Conservation (phyloP, 2,888 invertebrate species). For the Ctena decussata region DNA sequence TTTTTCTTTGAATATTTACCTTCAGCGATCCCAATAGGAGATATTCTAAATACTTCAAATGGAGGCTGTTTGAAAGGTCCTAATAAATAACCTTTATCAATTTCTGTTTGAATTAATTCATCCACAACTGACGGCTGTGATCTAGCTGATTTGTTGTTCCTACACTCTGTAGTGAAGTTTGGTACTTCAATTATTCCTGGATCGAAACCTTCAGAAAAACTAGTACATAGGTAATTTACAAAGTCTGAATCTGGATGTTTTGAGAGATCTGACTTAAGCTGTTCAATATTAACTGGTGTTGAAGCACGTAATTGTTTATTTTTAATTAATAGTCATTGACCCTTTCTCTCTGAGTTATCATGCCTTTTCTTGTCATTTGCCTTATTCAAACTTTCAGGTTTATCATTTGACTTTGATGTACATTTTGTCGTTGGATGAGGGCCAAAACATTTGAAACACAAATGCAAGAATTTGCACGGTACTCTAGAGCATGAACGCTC, state of each 20-base stretch:
- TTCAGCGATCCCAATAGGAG: constrained; percentile 43
- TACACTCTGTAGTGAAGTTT: neutral
- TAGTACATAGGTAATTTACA: neutral
- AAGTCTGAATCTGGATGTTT: neutral
- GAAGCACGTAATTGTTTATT: too few species aligned
- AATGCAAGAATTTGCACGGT: neutral
- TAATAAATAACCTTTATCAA: neutral
- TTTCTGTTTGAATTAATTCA: neutral
- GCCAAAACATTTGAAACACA: neutral
- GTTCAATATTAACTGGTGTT: too few species aligned
- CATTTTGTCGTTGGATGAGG: neutral
- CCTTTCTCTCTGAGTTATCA: neutral
- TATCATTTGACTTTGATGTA: neutral
- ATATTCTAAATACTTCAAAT: neutral
- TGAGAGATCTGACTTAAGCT: neutral
- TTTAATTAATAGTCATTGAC: neutral
- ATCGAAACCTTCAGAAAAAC: neutral
- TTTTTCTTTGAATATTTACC: constrained; percentile 57
- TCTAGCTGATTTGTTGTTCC: neutral
- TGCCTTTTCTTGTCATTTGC: neutral
- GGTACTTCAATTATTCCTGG: neutral
- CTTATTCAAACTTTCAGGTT: neutral
- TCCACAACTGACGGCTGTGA: neutral
- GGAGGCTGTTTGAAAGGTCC: neutral
- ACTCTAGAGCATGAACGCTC: neutral